phyloP scores from a whole-genome alignment of 2,797 vertebrate genomes.

The Hephaestus fuliginosus region DNA sequence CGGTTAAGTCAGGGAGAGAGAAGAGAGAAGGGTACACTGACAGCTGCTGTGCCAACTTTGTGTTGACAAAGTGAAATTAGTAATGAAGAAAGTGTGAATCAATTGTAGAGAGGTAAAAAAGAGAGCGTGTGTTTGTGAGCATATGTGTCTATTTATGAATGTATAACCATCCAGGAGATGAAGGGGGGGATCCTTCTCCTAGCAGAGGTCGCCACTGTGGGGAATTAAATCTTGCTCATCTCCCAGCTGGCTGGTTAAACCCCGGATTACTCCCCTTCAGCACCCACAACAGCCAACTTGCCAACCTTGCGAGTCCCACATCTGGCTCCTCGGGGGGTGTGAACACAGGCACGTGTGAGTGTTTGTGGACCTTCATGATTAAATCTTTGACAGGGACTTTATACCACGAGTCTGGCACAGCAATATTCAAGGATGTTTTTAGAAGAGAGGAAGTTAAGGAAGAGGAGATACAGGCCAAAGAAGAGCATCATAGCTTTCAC shows the following conservation, averaged over 20 bases:
- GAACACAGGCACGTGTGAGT: slow-evolving; percentile 5
- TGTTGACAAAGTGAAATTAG: not conserved
- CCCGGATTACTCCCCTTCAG: slow-evolving; percentile 39
- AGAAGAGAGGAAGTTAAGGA: not conserved
- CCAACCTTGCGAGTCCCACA: slow-evolving; percentile 11
- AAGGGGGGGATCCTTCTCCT: slow-evolving; percentile 2
- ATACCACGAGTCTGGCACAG: not conserved
- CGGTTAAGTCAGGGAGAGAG: not conserved
- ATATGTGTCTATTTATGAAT: not conserved
- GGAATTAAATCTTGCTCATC: slow-evolving; percentile 53
- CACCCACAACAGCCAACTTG: slow-evolving; percentile 38
- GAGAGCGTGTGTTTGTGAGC: not conserved
- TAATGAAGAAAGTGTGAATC: not conserved
- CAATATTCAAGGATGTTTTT: not conserved
- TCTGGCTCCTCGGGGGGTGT: slow-evolving; percentile 15
- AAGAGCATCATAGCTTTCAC: not conserved
- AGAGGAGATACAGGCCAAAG: not conserved
- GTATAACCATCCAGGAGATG: not conserved
- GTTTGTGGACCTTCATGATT: not conserved
- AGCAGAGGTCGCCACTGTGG: slow-evolving; percentile 26
- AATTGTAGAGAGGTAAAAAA: not conserved
- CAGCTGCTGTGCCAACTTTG: not conserved
- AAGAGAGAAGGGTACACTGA: not conserved
- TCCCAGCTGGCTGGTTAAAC: slow-evolving; percentile 43
- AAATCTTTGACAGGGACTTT: slow-evolving; percentile 2